These are phyloP conservation scores for Ochropacha duplaris DNA, from an alignment of 2,888 invertebrate species.

Conservation along the genomic window DNA sequence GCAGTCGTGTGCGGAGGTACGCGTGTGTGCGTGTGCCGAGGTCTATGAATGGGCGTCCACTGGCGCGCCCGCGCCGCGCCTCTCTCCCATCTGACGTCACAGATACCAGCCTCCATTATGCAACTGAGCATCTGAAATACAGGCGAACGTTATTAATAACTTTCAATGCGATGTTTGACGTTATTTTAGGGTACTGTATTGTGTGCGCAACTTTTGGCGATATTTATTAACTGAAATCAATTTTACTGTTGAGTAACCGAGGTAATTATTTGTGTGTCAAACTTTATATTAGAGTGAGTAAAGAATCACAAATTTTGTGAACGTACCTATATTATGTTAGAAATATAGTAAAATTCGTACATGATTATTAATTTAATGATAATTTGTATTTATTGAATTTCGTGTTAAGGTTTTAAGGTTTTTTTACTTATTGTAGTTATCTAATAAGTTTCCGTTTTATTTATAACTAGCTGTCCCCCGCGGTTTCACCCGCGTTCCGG, in stretches of 20 bases:
- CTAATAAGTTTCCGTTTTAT: too few relatives aligned
- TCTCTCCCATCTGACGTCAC: slow-evolving; percentile 66
- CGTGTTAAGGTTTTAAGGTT: too few relatives aligned
- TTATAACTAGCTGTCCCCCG: too few relatives aligned
- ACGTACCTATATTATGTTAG: too few relatives aligned
- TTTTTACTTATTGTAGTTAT: too few relatives aligned
- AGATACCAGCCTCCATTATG: slow-evolving; percentile 62
- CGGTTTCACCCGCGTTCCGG: too few relatives aligned
- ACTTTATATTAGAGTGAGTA: too few relatives aligned
- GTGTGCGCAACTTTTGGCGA: slow-evolving; percentile 3
- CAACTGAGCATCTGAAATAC: slow-evolving; percentile 61
- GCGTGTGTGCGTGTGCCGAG: slow-evolving; percentile 52
- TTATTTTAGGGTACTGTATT: slow-evolving; percentile 20
- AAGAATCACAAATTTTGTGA: too few relatives aligned
- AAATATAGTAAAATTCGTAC: too few relatives aligned
- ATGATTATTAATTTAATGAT: too few relatives aligned
- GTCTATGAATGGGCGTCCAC: slow-evolving; percentile 67
- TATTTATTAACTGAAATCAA: slow-evolving; percentile 5
- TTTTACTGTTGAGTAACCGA: not conserved
- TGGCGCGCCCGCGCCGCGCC: slow-evolving; percentile 75
- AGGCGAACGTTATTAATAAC: slow-evolving; percentile 57
- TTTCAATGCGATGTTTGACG: slow-evolving; percentile 34
- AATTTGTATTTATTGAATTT: too few relatives aligned
- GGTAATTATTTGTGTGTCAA: too few relatives aligned
- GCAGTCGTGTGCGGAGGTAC: slow-evolving; percentile 37